Percentiles rank a stretch among this genome's conserved stretches.
phyloP scores from a whole-genome alignment of 2,797 vertebrate species.

The Podarcis lilfordi region DNA sequence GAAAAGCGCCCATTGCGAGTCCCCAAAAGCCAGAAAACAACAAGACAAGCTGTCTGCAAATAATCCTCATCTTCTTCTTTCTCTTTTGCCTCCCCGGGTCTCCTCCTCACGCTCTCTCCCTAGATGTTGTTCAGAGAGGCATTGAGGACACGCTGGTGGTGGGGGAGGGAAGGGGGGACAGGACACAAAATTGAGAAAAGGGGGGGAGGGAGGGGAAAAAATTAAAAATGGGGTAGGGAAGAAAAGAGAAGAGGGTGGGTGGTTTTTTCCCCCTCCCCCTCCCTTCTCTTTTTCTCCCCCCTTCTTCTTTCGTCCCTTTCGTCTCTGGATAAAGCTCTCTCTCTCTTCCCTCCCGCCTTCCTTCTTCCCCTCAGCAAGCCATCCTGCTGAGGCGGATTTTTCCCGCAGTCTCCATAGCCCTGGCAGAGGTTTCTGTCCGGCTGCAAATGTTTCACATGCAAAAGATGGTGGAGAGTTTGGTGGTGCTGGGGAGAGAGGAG shows the following conservation, averaged over 20 bases:
- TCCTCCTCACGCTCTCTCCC: conserved; percentile 75
- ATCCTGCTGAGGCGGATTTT: conserved; percentile 80
- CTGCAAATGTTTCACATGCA: conserved; percentile 85
- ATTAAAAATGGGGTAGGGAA: conserved; percentile 8
- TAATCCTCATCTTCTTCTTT: conserved; percentile 96
- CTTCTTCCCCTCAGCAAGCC: conserved; percentile 79
- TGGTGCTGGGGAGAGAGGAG: conserved; percentile 77
- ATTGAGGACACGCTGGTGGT: conserved; percentile 83
- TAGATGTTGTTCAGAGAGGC: conserved; percentile 89
- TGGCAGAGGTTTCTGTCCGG: conserved; percentile 83
- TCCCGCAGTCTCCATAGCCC: conserved; percentile 91
- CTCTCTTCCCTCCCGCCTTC: conserved; percentile 4
- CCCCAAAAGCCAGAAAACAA: conserved; percentile 96
- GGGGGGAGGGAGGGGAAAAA: conserved; percentile 15
- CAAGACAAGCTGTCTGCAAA: conserved; percentile 93
- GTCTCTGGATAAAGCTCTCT: not conserved
- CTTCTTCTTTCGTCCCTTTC: not conserved
- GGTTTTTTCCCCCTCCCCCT: not conserved
- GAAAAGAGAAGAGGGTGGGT: conserved; percentile 3
- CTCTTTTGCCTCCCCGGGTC: conserved; percentile 77
- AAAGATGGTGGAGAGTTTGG: conserved; percentile 85
- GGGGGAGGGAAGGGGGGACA: not conserved
- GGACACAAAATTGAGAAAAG: not conserved
- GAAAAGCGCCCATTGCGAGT: conserved; percentile 96
- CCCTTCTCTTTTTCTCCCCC: not conserved